Percentiles rank a stretch among this genome's conserved stretches.
phyloP scores from a whole-genome alignment of 1,140 invertebrate species.

The Zaprionus africanus region DNA sequence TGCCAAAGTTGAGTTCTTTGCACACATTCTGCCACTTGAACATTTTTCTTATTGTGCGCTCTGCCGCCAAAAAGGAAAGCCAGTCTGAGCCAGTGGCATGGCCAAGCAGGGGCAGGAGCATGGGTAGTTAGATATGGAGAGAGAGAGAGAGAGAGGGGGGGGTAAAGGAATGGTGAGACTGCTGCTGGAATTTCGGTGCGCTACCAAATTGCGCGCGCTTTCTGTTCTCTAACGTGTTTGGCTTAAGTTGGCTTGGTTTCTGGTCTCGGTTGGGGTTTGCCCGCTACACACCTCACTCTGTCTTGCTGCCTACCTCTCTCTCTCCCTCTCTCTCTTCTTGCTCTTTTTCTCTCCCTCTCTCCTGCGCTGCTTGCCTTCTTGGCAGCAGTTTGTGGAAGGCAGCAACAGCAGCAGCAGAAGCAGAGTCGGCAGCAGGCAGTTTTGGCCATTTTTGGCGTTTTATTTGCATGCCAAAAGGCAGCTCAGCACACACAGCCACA shows the following conservation, averaged over 20 bases:
- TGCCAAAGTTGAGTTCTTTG: slow-evolving; percentile 79
- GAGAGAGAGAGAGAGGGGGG: not conserved
- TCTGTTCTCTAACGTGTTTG: slow-evolving; percentile 79
- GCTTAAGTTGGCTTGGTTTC: slow-evolving; percentile 80
- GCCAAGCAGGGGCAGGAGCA: not conserved
- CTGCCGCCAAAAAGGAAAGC: slow-evolving; percentile 7
- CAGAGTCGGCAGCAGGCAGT: not conserved
- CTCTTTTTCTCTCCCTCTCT: not conserved
- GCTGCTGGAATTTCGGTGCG: slow-evolving; percentile 46
- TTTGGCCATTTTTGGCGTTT: slow-evolving; percentile 50
- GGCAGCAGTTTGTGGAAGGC: not conserved
- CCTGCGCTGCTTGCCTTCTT: not conserved
- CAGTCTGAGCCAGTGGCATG: not conserved
- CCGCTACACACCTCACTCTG: not conserved
- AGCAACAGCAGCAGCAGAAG: not conserved
- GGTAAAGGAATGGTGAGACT: not conserved
- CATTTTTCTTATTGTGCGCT: slow-evolving; percentile 76
- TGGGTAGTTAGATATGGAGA: not conserved
- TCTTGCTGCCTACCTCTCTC: not conserved
- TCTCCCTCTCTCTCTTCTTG: not conserved
- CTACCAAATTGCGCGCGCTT: slow-evolving; percentile 70
- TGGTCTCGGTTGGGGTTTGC: slow-evolving; percentile 60
- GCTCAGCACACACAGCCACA: slow-evolving; percentile 26
- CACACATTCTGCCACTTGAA: slow-evolving; percentile 81
- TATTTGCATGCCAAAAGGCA: slow-evolving; percentile 81